Conservation (phyloP, 2,888 invertebrate genomes). For the Agrochola lota region DNA sequence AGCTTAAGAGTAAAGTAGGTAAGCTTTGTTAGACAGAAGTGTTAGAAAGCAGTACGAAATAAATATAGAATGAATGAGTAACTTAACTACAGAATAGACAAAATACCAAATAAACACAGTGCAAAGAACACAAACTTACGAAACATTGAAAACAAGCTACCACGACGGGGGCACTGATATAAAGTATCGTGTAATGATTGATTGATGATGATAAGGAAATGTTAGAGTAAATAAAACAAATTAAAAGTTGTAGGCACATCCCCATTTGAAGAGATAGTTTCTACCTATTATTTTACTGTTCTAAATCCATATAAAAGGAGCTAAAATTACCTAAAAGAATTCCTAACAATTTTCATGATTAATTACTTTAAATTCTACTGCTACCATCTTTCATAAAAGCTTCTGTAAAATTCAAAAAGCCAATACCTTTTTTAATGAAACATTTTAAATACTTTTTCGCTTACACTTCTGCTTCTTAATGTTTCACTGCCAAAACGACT, state of each 20-base stretch:
- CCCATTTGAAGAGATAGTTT: not conserved
- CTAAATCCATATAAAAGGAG: not conserved
- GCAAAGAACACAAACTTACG: not conserved
- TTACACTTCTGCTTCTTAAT: not conserved
- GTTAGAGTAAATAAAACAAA: not conserved
- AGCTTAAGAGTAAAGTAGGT: not conserved
- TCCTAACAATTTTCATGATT: not conserved
- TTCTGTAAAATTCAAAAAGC: not conserved
- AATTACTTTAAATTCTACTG: not conserved
- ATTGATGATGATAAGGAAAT: not conserved
- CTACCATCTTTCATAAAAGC: not conserved
- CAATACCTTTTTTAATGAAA: not conserved
- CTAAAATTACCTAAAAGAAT: not conserved
- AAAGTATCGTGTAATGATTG: not conserved
- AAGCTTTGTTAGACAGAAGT: conserved; percentile 8
- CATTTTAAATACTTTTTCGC: not conserved
- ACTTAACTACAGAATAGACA: conserved; percentile 5
- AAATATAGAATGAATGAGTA: not conserved
- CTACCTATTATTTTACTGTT: not conserved
- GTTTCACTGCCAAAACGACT: not conserved
- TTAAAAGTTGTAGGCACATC: not conserved
- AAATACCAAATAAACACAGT: conserved; percentile 8
- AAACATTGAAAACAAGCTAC: not conserved
- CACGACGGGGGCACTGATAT: not conserved
- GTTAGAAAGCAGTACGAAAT: conserved; percentile 21